Base-by-base conservation (phyloP, 2,797 vertebrate genomes). In the Graptemys geographica region DNA sequence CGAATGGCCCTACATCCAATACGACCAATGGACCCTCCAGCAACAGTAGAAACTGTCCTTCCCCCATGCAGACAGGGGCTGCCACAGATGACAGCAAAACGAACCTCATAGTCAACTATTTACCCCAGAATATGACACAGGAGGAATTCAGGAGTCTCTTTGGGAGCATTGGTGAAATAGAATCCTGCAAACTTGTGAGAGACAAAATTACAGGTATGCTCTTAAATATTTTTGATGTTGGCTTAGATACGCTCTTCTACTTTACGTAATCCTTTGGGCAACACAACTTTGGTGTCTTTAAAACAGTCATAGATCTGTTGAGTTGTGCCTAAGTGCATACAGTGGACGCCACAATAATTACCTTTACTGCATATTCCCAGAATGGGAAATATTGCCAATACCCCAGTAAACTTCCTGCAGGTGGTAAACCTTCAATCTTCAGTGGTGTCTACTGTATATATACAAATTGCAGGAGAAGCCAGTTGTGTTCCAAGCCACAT, bases 31-130 rank as follows among this genome's bases (percentile, higher is more conserved):
- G 99, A 97, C 99, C 99, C 79, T 99, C 99, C 98, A 99, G 98
- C 98, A 99, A 99, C 99, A 99, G 98, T 98, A 99, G 99, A 95
- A 99, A 99, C 98, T 99, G 99, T 98, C 99, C 99, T 97, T 99
- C 99, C 83, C 99, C 99, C 97, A 99, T 99, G 99, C 99, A 99
- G 99, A 99, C 99, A 25, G 99, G 99, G 96, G 98, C 98, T 74
- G 97, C 99, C 98, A 99, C 99, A 80, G 99, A 99, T 94, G 99
- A 99, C 99, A 99, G 99, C 99, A 99, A 99, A 99, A 99, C 99
- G 98, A 99, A 99, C 99, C 99, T 99, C 99, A 99, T 99, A 90
- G 99, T 99, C 98, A 99, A 99, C 99, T 99, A 99, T 98, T 99
- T 99, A 98, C 99, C 99, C 97, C 99, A 99, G 98, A 99, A 99